A percentile compares a stretch with the other conserved stretches of the same genome.
Evolutionary conservation across 2,113 vertebrate genomes (phyloP).

Genomic region (Poecilia latipinna): DNA sequence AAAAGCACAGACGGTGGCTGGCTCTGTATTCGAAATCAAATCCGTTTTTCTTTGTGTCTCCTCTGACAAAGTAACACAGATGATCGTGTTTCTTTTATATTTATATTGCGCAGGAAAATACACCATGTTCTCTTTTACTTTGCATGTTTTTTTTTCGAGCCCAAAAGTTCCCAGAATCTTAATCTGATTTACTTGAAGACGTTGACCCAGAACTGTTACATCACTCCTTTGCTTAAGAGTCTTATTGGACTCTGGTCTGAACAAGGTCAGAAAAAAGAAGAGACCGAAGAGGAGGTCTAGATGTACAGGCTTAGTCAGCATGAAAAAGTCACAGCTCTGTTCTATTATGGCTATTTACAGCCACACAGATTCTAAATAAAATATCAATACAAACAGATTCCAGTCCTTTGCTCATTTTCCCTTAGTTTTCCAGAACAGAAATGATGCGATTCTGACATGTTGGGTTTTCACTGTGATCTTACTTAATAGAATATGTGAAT

Average conservation of each 20-base stretch:
- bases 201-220: conserved; percentile 19
- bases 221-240: conserved; percentile 25
- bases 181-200: conserved; percentile 16
- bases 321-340: conserved; percentile 13
- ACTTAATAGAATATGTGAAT: too few relatives aligned
- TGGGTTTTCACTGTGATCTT: neutral
- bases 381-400: neutral
- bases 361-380: neutral
- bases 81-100: neutral
- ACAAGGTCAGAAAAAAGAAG: conserved; percentile 30
- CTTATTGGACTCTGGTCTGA: conserved; percentile 12
- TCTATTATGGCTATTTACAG: conserved; percentile 5
- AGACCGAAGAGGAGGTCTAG: conserved; percentile 14
- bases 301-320: conserved; percentile 48
- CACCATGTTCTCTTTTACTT: neutral
- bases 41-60: neutral
- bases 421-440: neutral
- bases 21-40: too few relatives aligned
- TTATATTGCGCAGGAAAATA: neutral
- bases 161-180: conserved; percentile 2
- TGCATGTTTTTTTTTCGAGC: neutral
- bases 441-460: neutral
- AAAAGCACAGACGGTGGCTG: neutral
- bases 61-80: neutral
- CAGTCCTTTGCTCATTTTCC: neutral